Base-by-base conservation (phyloP, 2,797 vertebrate species). In the Thalassophryne amazonica region DNA sequence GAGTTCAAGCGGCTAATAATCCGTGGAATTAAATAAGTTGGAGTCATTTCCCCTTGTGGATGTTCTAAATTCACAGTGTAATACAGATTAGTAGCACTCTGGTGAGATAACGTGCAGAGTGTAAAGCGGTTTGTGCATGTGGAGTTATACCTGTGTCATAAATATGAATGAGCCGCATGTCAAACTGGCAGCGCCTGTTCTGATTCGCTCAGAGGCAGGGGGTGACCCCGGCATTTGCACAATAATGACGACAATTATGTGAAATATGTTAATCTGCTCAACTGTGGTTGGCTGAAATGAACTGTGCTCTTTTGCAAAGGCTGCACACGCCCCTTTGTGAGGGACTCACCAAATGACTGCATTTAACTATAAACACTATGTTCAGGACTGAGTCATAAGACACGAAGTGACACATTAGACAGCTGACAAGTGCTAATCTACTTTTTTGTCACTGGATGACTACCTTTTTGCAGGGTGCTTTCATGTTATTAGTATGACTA, bases 281-380 rank as follows among this genome's bases (percentile, higher is more conserved):
- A 36, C 67, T 60, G 55, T 38, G 68, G 65, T 81, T 83, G 53
- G 63, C 57, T 62, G 55, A 79, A 80, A 78, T 69, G 73, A 86
- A 78, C 70, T 70, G 67, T 82, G 83, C 82, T 85, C 83, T 85
- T 84, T 87, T 42, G 80, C 70, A 87, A 90, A 86, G 87, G 87
- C 84, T n/a, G n/a, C 86, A 86, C 55, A 68, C 58, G 69, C 65
- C 81, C 65, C 74, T 73, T n/a, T n/a, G 59, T 69, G 69, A 83
- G 78, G 76, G n/a, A 80, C 87, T 86, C 76, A 82, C 80, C 81
- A 83, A 76, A 61, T 64, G 63, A 76, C 83, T 77, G 72, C 76
- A 69, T 76, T 81, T 80, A 76, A 62, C 66, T 67, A 62, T 64
- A 73, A 56, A 57, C 47, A 54, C 73, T 57, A 59, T 30, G 53